Evolutionary conservation across 2,797 vertebrate genomes (phyloP), one percentile per base, ranked within the genome.

Genomic region (Chelidonichthys spinosus): DNA sequence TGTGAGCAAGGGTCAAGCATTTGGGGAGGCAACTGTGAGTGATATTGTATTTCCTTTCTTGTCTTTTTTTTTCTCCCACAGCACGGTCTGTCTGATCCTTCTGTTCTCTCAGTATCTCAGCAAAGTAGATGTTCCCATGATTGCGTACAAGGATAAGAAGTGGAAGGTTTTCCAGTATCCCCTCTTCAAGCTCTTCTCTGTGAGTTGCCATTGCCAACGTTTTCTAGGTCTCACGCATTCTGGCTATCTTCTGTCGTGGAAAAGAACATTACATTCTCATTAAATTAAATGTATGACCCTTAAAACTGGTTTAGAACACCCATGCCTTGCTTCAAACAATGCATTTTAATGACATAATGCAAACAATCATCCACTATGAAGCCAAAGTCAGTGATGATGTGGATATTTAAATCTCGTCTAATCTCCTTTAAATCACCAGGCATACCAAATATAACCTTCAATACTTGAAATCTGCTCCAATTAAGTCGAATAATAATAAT

Each of bases 91-190:
- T 64, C 91, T 96, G 53, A 96, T 96, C 79, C 79, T 95, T 33
- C 92, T 95, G 18, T 96, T 96, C 89, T 96, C 95, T 10, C 95
- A 95, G 76, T 96, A 95, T 68, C 85, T 96, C 79, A 95, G 93
- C 81, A 93, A 94, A 85, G 89, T 96, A 32, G 58, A 95, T 0
- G 89, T 96, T 37, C 94, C 94, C 39, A 80, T 96, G 74, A 89
- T 95, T 11, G 84, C 92, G 1, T 96, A 94, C 83, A 94, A 92
- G 74, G 91, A 95, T 50, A 94, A 93, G 85, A 95, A 94, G 85
- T 95, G 94, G 94, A 94, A 87, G 67, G 90, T 96, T 54, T 94
- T 94, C 86, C 93, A 93, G 71, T 95, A 95, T 60, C 95, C 94
- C 0, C 92, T 95, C 74, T 96, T 96, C 88, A 96, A 94, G 74